These are phyloP conservation scores for Lepisosteus osseus DNA, from an alignment of 2,113 vertebrate species.

Conservation along the genomic window DNA sequence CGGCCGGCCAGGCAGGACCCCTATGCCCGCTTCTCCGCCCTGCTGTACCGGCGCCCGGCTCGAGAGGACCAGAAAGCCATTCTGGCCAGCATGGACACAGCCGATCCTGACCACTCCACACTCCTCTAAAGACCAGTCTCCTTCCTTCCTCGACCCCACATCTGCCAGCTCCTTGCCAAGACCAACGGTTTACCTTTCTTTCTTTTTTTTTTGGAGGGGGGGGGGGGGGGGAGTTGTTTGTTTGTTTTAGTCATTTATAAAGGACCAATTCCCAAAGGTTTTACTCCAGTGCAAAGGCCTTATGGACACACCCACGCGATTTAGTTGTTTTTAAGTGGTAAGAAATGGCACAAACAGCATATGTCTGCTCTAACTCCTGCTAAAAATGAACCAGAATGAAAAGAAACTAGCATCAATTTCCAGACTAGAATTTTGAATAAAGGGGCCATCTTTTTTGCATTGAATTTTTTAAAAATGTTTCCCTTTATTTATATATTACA, in stretches of 20 bases:
- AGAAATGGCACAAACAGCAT: no score
- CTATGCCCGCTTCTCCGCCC: constrained; percentile 82
- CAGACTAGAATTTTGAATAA: no score
- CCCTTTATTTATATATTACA: no score
- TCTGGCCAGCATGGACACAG: constrained; percentile 85
- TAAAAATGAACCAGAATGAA: no score
- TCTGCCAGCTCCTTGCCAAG: neutral
- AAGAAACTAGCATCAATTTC: no score
- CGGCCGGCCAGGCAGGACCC: constrained; percentile 84
- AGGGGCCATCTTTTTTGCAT: no score
- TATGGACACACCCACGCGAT: no score
- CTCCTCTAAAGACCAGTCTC: constrained; percentile 66
- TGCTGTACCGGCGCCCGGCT: constrained; percentile 79
- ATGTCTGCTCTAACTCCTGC: no score
- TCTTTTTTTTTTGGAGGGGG: neutral
- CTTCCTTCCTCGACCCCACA: neutral
- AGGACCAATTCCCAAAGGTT: constrained; percentile 34
- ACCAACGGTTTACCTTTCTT: neutral
- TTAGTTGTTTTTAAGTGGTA: no score
- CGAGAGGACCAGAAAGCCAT: constrained; percentile 90
- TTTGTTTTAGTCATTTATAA: neutral
- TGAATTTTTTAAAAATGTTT: no score
- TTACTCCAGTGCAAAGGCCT: constrained; percentile 63
- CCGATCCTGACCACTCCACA: constrained; percentile 83
- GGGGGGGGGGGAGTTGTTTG: no score